Conservation (phyloP, 1,140 invertebrate genomes). For the Daktulosphaira vitifoliae region DNA sequence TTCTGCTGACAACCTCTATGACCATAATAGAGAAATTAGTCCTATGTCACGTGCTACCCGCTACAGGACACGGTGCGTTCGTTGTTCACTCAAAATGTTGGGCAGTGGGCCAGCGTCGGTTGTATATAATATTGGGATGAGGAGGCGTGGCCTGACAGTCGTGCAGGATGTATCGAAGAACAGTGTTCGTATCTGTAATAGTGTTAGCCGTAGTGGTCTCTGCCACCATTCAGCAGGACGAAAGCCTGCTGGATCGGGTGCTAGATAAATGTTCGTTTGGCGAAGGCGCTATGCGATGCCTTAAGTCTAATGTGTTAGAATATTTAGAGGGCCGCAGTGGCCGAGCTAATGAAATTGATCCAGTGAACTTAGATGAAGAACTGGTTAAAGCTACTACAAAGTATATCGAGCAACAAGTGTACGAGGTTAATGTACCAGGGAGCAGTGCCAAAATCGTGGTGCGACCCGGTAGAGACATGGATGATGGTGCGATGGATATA, state of each 20-base stretch:
- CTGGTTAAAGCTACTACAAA: neutral
- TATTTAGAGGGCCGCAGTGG: constrained; percentile 53
- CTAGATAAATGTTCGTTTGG: constrained; percentile 6
- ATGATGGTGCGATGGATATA: neutral
- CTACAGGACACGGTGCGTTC: neutral
- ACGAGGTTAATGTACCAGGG: constrained; percentile 42
- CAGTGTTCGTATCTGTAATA: neutral
- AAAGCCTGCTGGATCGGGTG: constrained; percentile 20
- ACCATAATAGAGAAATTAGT: constrained; percentile 25
- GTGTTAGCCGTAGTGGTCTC: neutral
- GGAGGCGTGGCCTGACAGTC: constrained; percentile 29
- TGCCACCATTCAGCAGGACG: neutral
- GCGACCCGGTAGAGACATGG: neutral
- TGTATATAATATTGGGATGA: constrained; percentile 9
- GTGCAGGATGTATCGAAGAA: constrained; percentile 14
- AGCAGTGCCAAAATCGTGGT: too few species aligned
- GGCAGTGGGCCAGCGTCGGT: constrained; percentile 19
- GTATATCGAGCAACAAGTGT: neutral
- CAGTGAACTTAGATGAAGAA: constrained; percentile 36
- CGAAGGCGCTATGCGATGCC: constrained; percentile 52
- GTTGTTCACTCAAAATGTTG: neutral
- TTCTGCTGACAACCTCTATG: neutral
- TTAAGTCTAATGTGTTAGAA: constrained; percentile 61
- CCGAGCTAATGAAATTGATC: constrained; percentile 49
- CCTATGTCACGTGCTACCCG: constrained; percentile 20